Percentiles rank a stretch among this genome's conserved stretches.
Evolutionary conservation across 2,888 invertebrate genomes (phyloP).

Genomic region (Pseudococcus jackbeardsleyi): DNA sequence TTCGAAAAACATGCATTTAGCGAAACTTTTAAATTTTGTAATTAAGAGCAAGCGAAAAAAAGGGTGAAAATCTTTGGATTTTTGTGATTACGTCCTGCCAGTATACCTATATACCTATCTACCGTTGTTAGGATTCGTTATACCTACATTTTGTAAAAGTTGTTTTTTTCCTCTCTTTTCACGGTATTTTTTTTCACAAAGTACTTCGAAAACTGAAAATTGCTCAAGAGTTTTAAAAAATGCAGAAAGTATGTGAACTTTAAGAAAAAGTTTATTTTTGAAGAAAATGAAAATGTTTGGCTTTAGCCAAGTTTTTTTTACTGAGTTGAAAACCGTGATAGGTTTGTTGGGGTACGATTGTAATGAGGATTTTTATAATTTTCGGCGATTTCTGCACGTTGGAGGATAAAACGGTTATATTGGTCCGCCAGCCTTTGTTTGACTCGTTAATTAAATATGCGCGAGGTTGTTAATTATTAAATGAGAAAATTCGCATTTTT

Average conservation of each 20-base stretch:
- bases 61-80: slow-evolving; percentile 2
- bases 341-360: neutral
- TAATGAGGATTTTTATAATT: neutral
- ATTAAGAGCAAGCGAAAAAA: slow-evolving; percentile 24
- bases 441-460: neutral
- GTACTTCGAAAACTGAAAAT: slow-evolving; percentile 21
- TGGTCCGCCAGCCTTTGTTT: neutral
- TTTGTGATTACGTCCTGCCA: slow-evolving; percentile 9
- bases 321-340: neutral
- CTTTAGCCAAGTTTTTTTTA: neutral
- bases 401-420: neutral
- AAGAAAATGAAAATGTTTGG: slow-evolving; percentile 37
- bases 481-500: slow-evolving; percentile 6
- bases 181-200: neutral
- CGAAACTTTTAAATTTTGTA: slow-evolving; percentile 33
- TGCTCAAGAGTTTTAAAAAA: slow-evolving; percentile 29
- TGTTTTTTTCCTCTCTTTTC: neutral
- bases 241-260: slow-evolving; percentile 21
- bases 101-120: neutral
- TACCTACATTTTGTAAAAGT: slow-evolving; percentile 12
- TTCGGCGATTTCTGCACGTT: neutral
- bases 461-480: slow-evolving; percentile 22
- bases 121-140: neutral
- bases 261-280: slow-evolving; percentile 34
- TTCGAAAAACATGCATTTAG: slow-evolving; percentile 28